Base-by-base conservation (phyloP, 2,113 vertebrate species). In the Pelvicachromis taeniatus region DNA sequence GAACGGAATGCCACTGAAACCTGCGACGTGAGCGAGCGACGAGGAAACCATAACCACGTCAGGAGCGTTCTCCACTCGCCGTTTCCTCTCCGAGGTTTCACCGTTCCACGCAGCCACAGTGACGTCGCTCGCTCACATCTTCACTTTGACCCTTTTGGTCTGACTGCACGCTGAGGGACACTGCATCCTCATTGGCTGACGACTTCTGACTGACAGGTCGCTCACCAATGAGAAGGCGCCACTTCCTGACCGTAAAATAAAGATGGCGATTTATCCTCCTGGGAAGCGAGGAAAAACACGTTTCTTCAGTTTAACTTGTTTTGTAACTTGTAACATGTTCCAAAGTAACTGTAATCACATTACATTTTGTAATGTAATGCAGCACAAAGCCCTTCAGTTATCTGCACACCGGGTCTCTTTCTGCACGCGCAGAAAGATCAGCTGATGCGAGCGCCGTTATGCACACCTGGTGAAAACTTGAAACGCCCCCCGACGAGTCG, bases 141-240 rank as follows among this genome's bases (percentile, higher is more conserved):
- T 40, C 13, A 45, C 63, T 45, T 29, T 70, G n/a, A 21, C 21
- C 40, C 9, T 45, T 45, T 29, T 29, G 40, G 21, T 48, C 65
- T 1, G 21, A 42, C 21, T 0, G 38, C 63, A 0, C 13, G 17
- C 3, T 0, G 14, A 70, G 5, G 40, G 21, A 48, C 40, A 17
- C 21, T 29, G 40, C 65, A 17, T 29, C 7, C 65, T 70, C 9
- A 70, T 70, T 70, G 65, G 40, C 40, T 70, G 23, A 70, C 0
- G 40, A 70, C 13, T 70, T 70, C 1, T 70, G 65, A 70, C 40
- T 45, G 40, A 29, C 40, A 11, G 65, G 26, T 0, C 11, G 3
- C 21, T 29, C 8, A 3, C 40, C 40, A 17, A 17, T 29, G 26
- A 70, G 38, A 40, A 26, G 8, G 8, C 3, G 21, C 16, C 45